Percentiles rank a stretch among this genome's conserved stretches.
Evolutionary conservation across 37 sponge, comb jelly and placozoan genomes (phyloP).

Genomic region (Ephydatia muelleri): DNA sequence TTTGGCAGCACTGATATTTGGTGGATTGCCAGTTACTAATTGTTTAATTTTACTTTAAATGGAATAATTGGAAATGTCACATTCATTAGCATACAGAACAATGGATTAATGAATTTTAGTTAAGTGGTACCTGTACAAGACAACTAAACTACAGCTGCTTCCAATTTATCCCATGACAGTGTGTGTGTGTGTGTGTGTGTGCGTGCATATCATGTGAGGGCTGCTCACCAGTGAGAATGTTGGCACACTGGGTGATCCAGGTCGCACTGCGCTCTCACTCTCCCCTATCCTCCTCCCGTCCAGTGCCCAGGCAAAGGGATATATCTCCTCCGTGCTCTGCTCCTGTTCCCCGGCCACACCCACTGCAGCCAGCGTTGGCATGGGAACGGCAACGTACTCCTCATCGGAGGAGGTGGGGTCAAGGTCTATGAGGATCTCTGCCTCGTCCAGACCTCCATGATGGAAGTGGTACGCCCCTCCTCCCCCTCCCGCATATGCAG

Average conservation of each 20-base stretch:
- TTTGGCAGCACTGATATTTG: no score
- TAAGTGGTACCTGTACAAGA: no score
- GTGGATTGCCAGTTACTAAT: no score
- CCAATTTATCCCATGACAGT: no score
- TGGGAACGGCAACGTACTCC: constrained; percentile 5
- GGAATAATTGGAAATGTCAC: no score
- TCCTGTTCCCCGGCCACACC: not conserved
- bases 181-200: not conserved
- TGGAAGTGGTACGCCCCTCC: no score
- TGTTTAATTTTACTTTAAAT: no score
- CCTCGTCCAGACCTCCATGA: not conserved
- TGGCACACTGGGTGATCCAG: constrained; percentile 12
- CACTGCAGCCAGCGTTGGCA: no score
- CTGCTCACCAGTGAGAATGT: not conserved
- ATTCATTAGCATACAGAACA: no score
- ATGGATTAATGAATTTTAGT: no score
- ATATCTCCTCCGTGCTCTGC: constrained; percentile 26
- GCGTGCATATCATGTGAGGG: not conserved
- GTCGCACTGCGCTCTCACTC: not conserved
- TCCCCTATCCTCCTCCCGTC: constrained; percentile 82
- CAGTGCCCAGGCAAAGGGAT: constrained; percentile 86
- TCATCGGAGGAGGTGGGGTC: constrained; percentile 3
- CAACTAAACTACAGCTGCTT: no score
- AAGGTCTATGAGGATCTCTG: not conserved
- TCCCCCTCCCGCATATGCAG: no score